A percentile compares a stretch with the other conserved stretches of the same genome.
Conservation (phyloP, 2,888 invertebrate species). For the Ophion slaviceki region DNA sequence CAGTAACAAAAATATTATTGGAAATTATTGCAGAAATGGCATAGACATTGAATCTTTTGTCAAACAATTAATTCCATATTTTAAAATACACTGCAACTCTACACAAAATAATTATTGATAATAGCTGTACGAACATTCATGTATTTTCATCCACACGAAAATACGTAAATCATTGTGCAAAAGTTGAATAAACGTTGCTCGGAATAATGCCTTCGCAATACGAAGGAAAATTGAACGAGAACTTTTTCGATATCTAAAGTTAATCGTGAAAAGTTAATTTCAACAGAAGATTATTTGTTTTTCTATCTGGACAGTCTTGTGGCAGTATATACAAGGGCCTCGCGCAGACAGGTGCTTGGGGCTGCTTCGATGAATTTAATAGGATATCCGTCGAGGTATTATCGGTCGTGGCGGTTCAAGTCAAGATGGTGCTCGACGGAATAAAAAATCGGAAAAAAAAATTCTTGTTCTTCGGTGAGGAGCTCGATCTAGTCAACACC, state of each 20-base stretch:
- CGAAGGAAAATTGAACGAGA: neutral
- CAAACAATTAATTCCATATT: too few species aligned
- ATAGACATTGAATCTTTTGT: too few species aligned
- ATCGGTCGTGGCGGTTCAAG: slow-evolving; percentile 98
- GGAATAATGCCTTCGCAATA: neutral
- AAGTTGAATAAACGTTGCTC: neutral
- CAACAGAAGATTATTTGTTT: neutral
- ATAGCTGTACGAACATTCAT: neutral
- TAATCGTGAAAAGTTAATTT: neutral
- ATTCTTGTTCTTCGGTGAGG: slow-evolving; percentile 94
- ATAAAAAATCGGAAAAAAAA: slow-evolving; percentile 91
- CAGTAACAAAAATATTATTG: too few species aligned
- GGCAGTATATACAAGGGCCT: slow-evolving; percentile 98
- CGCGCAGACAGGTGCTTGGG: slow-evolving; percentile 98
- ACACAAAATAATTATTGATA: neutral
- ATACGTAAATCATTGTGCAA: neutral
- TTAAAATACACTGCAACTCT: neutral
- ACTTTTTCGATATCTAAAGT: neutral
- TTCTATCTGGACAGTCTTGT: slow-evolving; percentile 86
- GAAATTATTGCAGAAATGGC: too few species aligned
- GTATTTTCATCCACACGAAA: neutral
- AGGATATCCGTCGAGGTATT: slow-evolving; percentile 97
- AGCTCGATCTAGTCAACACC: slow-evolving; percentile 89
- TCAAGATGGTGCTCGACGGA: slow-evolving; percentile 93
- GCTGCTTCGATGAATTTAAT: slow-evolving; percentile 98